Conservation (phyloP, 2,888 invertebrate species). For the Sinodicranocentrus sp. region DNA sequence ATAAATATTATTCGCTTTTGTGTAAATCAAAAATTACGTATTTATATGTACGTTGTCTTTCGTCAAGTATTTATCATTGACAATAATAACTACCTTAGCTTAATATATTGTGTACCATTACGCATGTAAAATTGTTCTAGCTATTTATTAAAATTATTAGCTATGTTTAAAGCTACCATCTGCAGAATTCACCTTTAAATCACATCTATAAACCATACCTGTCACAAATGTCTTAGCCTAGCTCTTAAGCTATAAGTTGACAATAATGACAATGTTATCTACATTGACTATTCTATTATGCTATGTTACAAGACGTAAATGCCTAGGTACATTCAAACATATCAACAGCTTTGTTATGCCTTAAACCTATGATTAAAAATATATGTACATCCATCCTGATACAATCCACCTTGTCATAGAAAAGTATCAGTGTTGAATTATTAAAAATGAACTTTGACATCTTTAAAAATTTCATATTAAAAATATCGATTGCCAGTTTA, state of each 20-base stretch:
- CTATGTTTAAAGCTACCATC: too few species aligned
- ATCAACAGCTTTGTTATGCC: slow-evolving; percentile 7
- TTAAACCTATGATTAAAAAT: neutral
- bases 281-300: too few species aligned
- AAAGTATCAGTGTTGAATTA: neutral
- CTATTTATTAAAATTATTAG: too few species aligned
- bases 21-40: too few species aligned
- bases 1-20: neutral
- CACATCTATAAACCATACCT: slow-evolving; percentile 2
- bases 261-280: too few species aligned
- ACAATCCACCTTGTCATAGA: neutral
- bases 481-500: neutral
- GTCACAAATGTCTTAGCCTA: too few species aligned
- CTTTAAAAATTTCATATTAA: slow-evolving; percentile 7
- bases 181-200: slow-evolving; percentile 9
- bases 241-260: too few species aligned
- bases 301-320: slow-evolving; percentile 47
- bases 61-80: too few species aligned
- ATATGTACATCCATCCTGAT: neutral
- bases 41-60: too few species aligned
- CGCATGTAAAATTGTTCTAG: too few species aligned
- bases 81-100: too few species aligned
- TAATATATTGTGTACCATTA: slow-evolving; percentile 1
- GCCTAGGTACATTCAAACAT: slow-evolving; percentile 58
- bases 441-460: neutral